Percentiles rank a stretch among this genome's conserved stretches.
Evolutionary conservation across 2,888 invertebrate species (phyloP).

Genomic region (Tridacna crocea): DNA sequence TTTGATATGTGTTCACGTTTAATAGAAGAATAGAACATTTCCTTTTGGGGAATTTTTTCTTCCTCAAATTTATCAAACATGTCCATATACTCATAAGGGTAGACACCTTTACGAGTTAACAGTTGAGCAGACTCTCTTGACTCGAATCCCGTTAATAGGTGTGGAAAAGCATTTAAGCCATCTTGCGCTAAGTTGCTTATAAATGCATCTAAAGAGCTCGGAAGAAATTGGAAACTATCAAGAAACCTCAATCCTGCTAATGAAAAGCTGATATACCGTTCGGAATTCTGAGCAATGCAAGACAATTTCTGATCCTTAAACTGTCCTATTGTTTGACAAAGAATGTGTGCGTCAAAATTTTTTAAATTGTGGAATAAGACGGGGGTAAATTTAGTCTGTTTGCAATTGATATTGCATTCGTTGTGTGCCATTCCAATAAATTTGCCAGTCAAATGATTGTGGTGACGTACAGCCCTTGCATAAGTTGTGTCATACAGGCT

Average conservation of each 20-base stretch:
- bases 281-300: conserved; percentile 30
- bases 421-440: conserved; percentile 34
- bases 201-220: conserved; percentile 20
- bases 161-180: conserved; percentile 13
- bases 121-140: conserved; percentile 5
- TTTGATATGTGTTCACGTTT: conserved; percentile 36
- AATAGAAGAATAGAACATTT: conserved; percentile 27
- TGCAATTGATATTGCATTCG: conserved; percentile 36
- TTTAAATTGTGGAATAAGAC: neutral
- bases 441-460: conserved; percentile 43
- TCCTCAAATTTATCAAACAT: conserved; percentile 29
- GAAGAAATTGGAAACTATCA: conserved; percentile 37
- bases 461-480: conserved; percentile 26
- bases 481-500: conserved; percentile 6
- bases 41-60: conserved; percentile 19
- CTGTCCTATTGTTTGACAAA: conserved; percentile 16
- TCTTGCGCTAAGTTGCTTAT: conserved; percentile 7
- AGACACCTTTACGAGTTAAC: conserved; percentile 40
- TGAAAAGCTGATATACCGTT: conserved; percentile 36
- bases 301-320: conserved; percentile 23
- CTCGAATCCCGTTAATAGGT: conserved; percentile 24
- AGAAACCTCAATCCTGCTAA: conserved; percentile 29
- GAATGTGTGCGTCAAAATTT: conserved; percentile 15
- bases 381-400: conserved; percentile 33
- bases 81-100: conserved; percentile 42